Evolutionary conservation across 92 coral and sea anemone genomes (phyloP).

Genomic region (Paragorgia papillata): DNA sequence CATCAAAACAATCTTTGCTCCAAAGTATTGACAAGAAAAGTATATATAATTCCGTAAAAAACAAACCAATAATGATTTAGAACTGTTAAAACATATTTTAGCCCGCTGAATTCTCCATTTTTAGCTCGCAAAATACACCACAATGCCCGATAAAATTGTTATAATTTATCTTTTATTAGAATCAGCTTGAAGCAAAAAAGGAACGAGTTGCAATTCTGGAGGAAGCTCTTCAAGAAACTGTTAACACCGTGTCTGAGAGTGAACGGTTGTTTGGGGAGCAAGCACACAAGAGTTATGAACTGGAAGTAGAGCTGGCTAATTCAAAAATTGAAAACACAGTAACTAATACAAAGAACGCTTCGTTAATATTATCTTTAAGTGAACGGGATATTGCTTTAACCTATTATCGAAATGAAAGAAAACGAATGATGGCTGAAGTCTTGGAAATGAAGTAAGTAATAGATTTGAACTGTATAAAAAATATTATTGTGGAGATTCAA

Average conservation of each 20-base stretch:
- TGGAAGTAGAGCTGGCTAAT: slow-evolving; percentile 91
- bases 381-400: slow-evolving; percentile 90
- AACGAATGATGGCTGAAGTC: slow-evolving; percentile 82
- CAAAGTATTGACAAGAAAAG: too few relatives aligned
- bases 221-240: slow-evolving; percentile 97
- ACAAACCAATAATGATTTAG: too few relatives aligned
- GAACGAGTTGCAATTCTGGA: slow-evolving; percentile 90
- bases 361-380: slow-evolving; percentile 83
- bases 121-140: too few relatives aligned
- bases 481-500: too few relatives aligned
- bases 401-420: slow-evolving; percentile 84
- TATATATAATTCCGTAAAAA: too few relatives aligned
- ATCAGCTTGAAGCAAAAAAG: slow-evolving; percentile 72
- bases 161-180: slow-evolving; percentile 42
- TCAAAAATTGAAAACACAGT: slow-evolving; percentile 86
- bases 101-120: too few relatives aligned
- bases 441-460: slow-evolving; percentile 95
- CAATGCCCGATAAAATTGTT: too few relatives aligned
- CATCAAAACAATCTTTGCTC: too few relatives aligned
- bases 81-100: too few relatives aligned
- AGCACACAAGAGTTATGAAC: slow-evolving; percentile 81
- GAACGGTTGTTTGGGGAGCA: slow-evolving; percentile 92
- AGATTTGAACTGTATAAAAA: not conserved
- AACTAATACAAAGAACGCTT: slow-evolving; percentile 97
- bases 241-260: slow-evolving; percentile 91